Evolutionary conservation across 1,140 invertebrate species (phyloP).

Genomic region (Berghia stephanieae): DNA sequence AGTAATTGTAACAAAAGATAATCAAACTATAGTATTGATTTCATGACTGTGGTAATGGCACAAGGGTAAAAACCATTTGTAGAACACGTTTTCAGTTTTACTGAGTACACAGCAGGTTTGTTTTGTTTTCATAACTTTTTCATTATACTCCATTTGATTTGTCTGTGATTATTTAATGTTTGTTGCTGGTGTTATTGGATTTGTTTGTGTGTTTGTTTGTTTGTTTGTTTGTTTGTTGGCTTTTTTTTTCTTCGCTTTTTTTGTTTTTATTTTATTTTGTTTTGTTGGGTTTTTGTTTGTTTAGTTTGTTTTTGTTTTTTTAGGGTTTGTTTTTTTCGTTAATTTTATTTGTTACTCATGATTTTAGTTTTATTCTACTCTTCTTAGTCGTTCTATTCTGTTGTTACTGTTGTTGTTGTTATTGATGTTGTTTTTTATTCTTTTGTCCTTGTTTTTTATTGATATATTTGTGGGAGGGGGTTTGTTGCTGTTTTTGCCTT

Average conservation of each 20-base stretch:
- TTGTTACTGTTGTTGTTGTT: background rate
- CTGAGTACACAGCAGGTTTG: too few relatives aligned
- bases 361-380: background rate
- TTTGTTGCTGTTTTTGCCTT: background rate
- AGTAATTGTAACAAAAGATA: too few relatives aligned
- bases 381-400: background rate
- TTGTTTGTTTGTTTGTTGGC: background rate
- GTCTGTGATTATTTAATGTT: background rate
- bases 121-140: too few relatives aligned
- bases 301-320: background rate
- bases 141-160: too few relatives aligned
- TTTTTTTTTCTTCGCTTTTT: background rate
- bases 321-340: background rate
- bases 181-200: background rate
- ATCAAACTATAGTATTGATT: too few relatives aligned
- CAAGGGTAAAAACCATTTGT: too few relatives aligned
- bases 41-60: too few relatives aligned
- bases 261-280: background rate
- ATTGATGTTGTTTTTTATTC: background rate
- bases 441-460: background rate
- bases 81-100: too few relatives aligned
- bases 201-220: background rate
- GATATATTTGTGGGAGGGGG: slow-evolving; percentile 21
- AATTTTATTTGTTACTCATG: background rate
- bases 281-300: background rate